These are phyloP conservation scores for Hemicrepidius hirtus DNA, from an alignment of 2,888 invertebrate species.

Conservation along the genomic window DNA sequence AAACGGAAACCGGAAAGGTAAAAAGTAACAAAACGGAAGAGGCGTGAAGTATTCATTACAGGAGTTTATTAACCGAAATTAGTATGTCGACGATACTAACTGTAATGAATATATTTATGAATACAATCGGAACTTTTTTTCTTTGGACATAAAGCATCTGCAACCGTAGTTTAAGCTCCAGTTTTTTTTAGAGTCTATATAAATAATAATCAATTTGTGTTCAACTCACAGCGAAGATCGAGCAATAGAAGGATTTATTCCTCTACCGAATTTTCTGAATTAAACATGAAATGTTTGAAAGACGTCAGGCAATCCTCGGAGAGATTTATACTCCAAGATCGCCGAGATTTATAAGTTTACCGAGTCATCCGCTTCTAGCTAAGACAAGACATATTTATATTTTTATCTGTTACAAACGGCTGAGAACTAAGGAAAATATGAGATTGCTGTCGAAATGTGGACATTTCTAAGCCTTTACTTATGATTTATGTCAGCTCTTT, in stretches of 20 bases:
- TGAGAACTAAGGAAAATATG: conserved; percentile 66
- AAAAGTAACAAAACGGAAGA: conserved; percentile 11
- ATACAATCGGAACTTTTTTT: neutral
- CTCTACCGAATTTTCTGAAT: conserved; percentile 62
- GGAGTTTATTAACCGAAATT: conserved; percentile 8
- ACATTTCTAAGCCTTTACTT: conserved; percentile 64
- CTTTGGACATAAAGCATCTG: conserved; percentile 21
- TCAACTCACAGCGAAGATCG: conserved; percentile 56
- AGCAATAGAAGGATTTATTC: conserved; percentile 49
- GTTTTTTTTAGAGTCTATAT: conserved; percentile 28
- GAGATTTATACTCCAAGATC: conserved; percentile 66
- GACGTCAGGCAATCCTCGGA: conserved; percentile 61
- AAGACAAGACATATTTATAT: conserved; percentile 69
- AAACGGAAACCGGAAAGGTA: conserved; percentile 13
- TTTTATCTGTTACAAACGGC: conserved; percentile 69
- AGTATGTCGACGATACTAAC: conserved; percentile 6
- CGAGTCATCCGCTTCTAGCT: conserved; percentile 64
- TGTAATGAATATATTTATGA: conserved; percentile 10
- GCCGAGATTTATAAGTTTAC: conserved; percentile 68
- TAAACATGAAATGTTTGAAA: conserved; percentile 69
- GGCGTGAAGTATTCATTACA: conserved; percentile 24
- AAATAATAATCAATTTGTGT: conserved; percentile 60
- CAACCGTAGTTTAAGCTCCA: conserved; percentile 8
- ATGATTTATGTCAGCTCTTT: conserved; percentile 64
- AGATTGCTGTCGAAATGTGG: conserved; percentile 68